phyloP scores from a whole-genome alignment of 1,140 invertebrate species.

The Tetraneura akinire region DNA sequence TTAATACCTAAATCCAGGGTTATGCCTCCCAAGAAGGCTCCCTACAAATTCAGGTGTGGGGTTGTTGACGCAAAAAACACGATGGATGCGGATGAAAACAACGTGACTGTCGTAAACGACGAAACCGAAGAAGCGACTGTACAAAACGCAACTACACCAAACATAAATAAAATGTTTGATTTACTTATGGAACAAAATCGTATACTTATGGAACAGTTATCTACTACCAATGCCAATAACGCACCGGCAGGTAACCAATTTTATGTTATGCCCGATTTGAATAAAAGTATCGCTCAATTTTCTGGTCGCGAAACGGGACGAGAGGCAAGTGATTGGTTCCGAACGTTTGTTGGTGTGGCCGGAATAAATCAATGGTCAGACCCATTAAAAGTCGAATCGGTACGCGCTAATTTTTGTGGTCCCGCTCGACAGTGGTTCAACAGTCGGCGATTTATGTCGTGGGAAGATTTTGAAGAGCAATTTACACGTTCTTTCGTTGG shows the following conservation, averaged over 20 bases:
- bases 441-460: neutral
- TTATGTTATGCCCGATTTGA: constrained; percentile 11
- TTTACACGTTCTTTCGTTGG: neutral
- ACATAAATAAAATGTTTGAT: neutral
- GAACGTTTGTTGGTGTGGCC: neutral
- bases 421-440: constrained; percentile 8
- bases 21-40: too few relatives aligned
- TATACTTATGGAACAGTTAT: neutral
- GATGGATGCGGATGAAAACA: too few relatives aligned
- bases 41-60: too few relatives aligned
- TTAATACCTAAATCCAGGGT: too few relatives aligned
- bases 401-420: neutral
- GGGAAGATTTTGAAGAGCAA: neutral
- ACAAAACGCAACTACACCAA: too few relatives aligned
- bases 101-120: too few relatives aligned
- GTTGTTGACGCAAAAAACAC: too few relatives aligned
- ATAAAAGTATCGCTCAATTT: neutral
- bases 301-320: neutral
- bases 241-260: neutral
- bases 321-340: neutral
- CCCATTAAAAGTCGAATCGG: neutral
- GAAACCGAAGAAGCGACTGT: too few relatives aligned
- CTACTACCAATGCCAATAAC: neutral
- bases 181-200: constrained; percentile 18
- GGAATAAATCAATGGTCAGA: neutral